Percentiles rank a stretch among this genome's conserved stretches.
These are phyloP conservation scores for Rhyzopertha dominica DNA, from an alignment of 1,140 invertebrate genomes.

Conservation along the genomic window DNA sequence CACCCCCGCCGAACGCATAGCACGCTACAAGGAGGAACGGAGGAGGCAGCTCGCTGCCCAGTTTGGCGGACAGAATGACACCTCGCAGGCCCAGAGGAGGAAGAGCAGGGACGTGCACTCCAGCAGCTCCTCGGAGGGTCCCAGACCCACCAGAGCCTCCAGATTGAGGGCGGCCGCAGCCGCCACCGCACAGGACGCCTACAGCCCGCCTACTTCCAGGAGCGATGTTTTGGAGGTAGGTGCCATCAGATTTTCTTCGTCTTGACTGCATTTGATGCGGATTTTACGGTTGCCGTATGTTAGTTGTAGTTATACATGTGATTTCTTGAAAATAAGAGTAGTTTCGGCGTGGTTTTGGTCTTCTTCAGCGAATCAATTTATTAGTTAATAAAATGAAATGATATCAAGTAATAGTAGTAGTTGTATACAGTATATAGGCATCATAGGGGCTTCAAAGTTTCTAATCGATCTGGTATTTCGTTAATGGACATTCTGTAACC, in stretches of 20 bases:
- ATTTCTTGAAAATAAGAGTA: too few species aligned
- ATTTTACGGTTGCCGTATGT: too few species aligned
- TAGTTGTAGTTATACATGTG: too few species aligned
- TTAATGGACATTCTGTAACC: too few species aligned
- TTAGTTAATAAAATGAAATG: too few species aligned
- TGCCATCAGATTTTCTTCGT: neutral
- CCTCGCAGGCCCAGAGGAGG: slow-evolving; percentile 7
- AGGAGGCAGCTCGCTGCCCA: slow-evolving; percentile 54
- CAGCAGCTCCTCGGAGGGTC: slow-evolving; percentile 47
- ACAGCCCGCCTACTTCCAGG: slow-evolving; percentile 7
- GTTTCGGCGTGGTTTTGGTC: too few species aligned
- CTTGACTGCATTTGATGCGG: too few species aligned
- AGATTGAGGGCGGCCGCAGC: slow-evolving; percentile 60
- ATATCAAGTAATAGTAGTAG: too few species aligned
- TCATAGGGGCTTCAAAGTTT: too few species aligned
- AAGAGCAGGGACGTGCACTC: slow-evolving; percentile 32
- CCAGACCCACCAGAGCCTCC: slow-evolving; percentile 64
- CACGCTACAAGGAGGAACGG: slow-evolving; percentile 62
- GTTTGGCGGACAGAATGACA: slow-evolving; percentile 16
- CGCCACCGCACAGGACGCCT: slow-evolving; percentile 23
- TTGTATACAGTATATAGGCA: too few species aligned
- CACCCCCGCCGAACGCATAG: slow-evolving; percentile 58
- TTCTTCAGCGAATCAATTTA: too few species aligned
- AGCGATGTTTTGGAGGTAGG: slow-evolving; percentile 18
- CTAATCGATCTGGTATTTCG: too few species aligned